Evolutionary conservation across 37 sponge, comb jelly and placozoan genomes (phyloP).

Genomic region (Amphimedon queenslandica): DNA sequence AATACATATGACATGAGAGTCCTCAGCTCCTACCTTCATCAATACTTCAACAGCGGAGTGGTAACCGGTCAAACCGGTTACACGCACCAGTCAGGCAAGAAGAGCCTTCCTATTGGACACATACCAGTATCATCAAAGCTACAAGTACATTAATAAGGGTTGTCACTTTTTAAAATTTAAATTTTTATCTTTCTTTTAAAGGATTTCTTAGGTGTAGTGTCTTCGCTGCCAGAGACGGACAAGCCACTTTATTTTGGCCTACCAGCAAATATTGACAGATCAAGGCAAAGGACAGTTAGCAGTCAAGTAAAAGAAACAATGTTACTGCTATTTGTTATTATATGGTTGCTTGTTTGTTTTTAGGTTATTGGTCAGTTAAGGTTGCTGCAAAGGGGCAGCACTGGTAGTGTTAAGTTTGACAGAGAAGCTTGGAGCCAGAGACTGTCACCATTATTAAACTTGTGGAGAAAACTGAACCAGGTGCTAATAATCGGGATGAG

Average conservation of each 20-base stretch:
- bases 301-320: conserved; percentile 1
- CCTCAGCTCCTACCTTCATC: conserved; percentile 74
- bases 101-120: conserved; percentile 31
- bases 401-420: conserved; percentile 70
- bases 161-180: not conserved
- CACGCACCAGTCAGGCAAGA: not conserved
- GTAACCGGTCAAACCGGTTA: conserved; percentile 42
- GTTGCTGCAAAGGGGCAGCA: conserved; percentile 65
- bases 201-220: conserved; percentile 75
- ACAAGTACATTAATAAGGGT: conserved; percentile 9
- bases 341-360: not conserved
- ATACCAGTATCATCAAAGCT: conserved; percentile 24
- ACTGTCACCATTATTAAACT: conserved; percentile 67
- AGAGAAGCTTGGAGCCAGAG: conserved; percentile 75
- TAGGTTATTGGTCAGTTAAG: conserved; percentile 81
- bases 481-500: too few relatives aligned
- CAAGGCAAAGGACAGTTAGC: conserved; percentile 66
- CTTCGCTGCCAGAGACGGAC: conserved; percentile 82
- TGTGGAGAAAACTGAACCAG: conserved; percentile 98
- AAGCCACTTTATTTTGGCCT: conserved; percentile 82
- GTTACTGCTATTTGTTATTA: not conserved
- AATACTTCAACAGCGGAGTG: conserved; percentile 66
- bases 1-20: conserved; percentile 91
- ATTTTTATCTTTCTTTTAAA: conserved; percentile 1
- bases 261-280: conserved; percentile 87